Evolutionary conservation across 2,797 vertebrate genomes (phyloP), one percentile per base, ranked within the genome.

Genomic region (Tenualosa ilisha): DNA sequence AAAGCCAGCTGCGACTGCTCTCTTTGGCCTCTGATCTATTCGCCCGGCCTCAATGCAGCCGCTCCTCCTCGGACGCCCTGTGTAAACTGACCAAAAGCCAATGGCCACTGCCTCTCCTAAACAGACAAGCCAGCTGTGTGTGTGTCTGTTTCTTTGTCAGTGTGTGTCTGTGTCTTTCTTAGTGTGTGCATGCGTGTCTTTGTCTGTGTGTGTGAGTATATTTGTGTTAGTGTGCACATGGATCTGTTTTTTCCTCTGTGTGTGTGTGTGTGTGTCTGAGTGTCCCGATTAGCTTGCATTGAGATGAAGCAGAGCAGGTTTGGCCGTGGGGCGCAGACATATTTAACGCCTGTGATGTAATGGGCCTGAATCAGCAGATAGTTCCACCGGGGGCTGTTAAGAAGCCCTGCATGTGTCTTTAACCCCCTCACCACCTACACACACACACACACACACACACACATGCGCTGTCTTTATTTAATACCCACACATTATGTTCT

Each of bases 331-430:
- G 92, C 91, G 90, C 90, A 96, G 95, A 95, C 95, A 93, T 96
- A 96, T 96, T 96, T 95, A 96, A 96, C 94, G 93, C 92, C 94
- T 93, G 95, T 96, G 95, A 96, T 96, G 95, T 96, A 95, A 96
- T 95, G 95, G 94, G 93, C 94, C 96, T 97, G 96, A 96, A 94
- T 95, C 96, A 97, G 97, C 96, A 95, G 94, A 97, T 94, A 93
- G 94, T 92, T 96, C 96, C 94, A 93, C 92, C 84, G 94, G 96
- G 97, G 96, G 93, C 95, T 93, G 95, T 96, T 96, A 95, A 93
- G 9, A 12, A 85, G 94, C 92, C 89, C 94, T 94, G 94, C 94
- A 94, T 94, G 91, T 96, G 92, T 96, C 95, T 96, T 96, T 96
- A 96, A 96, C 95, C 95, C 96, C 94, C 96, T 95, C 92, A 91